These are phyloP conservation scores for Chloropsis hardwickii DNA, from an alignment of 2,113 vertebrate species.

Conservation along the genomic window DNA sequence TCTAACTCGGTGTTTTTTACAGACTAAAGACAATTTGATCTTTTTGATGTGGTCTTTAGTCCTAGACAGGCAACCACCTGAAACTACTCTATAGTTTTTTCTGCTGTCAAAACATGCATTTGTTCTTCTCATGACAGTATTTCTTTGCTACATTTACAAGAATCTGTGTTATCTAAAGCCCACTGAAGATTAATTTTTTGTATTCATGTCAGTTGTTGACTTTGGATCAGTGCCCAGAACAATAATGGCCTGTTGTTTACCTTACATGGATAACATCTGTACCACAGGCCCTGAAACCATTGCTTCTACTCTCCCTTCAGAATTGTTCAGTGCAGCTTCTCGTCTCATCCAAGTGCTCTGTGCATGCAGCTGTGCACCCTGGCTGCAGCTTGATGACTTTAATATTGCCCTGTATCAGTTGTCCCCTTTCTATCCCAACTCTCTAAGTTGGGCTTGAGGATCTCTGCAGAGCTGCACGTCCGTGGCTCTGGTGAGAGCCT, in stretches of 20 bases:
- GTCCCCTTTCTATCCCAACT: neutral
- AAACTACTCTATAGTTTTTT: neutral
- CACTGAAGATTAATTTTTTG: neutral
- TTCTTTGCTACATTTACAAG: neutral
- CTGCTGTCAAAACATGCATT: neutral
- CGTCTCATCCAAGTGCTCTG: rapidly evolving
- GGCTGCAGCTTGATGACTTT: neutral
- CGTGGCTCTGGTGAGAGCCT: neutral
- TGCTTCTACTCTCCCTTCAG: neutral
- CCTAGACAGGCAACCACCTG: neutral
- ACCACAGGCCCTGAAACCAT: neutral
- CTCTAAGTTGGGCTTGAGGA: neutral
- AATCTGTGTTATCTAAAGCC: neutral
- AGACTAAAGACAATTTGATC: neutral
- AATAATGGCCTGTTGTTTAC: neutral
- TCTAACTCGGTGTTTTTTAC: neutral
- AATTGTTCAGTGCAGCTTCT: neutral
- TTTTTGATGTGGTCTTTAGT: constrained; percentile 31
- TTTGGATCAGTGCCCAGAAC: neutral
- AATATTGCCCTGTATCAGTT: neutral
- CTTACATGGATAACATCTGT: neutral
- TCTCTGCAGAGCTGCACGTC: neutral
- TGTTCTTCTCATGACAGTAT: neutral
- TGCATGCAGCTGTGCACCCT: neutral
- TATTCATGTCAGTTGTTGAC: neutral